Conservation (phyloP, 2,888 invertebrate genomes). For the Philereme vetulata region DNA sequence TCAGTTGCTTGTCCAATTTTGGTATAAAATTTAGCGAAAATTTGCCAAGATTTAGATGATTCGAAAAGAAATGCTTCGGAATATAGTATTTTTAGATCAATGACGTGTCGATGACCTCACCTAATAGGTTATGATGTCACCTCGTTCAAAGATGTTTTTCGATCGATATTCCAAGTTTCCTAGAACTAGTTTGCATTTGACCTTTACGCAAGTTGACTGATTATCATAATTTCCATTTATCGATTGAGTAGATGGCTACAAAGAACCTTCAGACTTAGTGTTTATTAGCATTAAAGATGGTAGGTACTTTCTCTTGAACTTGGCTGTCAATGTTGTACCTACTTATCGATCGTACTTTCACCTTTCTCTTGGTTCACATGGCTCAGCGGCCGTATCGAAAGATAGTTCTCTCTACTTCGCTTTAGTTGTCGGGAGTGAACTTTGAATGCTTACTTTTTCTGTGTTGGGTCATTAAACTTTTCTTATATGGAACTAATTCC, state of each 20-base stretch:
- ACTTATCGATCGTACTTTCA: constrained; percentile 36
- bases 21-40: background rate
- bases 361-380: constrained; percentile 42
- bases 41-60: background rate
- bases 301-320: constrained; percentile 11
- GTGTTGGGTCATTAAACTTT: no score
- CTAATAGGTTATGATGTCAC: constrained; percentile 29
- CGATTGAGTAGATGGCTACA: background rate
- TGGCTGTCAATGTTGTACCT: background rate
- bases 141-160: constrained; percentile 14
- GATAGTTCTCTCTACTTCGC: background rate
- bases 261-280: no score
- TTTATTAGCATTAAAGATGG: background rate
- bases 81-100: background rate
- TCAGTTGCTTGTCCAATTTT: background rate
- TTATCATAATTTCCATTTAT: background rate
- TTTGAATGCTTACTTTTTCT: background rate
- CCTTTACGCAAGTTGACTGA: constrained; percentile 11
- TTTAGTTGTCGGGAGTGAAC: constrained; percentile 11
- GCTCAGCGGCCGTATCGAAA: constrained; percentile 1
- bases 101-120: constrained; percentile 62
- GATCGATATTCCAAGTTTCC: constrained; percentile 17
- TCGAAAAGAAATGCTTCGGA: constrained; percentile 4
- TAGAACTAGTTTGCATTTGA: constrained; percentile 17
- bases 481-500: no score